Conservation (phyloP, 2,888 invertebrate genomes). For the Steinernema hermaphroditum region DNA sequence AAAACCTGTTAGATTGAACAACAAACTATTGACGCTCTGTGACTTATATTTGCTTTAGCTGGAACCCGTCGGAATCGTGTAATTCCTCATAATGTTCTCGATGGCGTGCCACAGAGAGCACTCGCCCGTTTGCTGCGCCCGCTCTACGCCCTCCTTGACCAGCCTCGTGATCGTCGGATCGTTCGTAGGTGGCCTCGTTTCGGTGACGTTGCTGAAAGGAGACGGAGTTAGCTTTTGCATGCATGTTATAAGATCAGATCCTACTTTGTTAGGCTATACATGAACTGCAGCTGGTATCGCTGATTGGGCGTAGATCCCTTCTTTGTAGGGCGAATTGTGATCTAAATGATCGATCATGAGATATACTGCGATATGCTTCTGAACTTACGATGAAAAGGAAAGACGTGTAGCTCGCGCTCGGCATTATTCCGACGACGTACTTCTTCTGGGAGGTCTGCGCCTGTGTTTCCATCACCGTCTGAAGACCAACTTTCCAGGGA, state of each 20-base stretch:
- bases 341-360: too few species aligned
- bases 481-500: not conserved
- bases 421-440: not conserved
- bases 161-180: conserved; percentile 7
- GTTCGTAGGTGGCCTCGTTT: not conserved
- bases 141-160: conserved; percentile 19
- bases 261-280: not conserved
- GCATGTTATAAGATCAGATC: too few species aligned
- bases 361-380: too few species aligned
- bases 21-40: too few species aligned
- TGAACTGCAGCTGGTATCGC: conserved; percentile 3
- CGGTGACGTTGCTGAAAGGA: not conserved
- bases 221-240: too few species aligned
- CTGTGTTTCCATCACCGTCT: not conserved
- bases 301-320: not conserved
- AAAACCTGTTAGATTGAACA: too few species aligned
- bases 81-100: conserved; percentile 14
- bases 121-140: not conserved
- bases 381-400: conserved; percentile 10
- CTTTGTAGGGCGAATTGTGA: conserved; percentile 1
- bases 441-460: not conserved
- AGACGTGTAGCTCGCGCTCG: not conserved
- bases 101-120: conserved; percentile 1
- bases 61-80: conserved; percentile 2
- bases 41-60: too few species aligned